Evolutionary conservation across 2,888 invertebrate species (phyloP).

Genomic region (Luperina nickerlii): DNA sequence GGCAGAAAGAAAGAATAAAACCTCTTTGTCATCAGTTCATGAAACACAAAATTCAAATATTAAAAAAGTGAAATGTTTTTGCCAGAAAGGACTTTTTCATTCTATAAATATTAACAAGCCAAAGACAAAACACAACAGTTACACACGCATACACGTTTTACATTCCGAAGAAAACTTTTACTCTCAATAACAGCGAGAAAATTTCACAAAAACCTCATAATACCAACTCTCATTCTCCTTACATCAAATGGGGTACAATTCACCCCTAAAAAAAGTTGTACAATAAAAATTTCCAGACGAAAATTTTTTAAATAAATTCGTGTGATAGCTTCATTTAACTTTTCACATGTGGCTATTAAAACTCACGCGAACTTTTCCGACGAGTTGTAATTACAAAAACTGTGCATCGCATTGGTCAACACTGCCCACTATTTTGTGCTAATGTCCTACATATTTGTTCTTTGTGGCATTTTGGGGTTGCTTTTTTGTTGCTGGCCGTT

Average conservation of each 20-base stretch:
- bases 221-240: slow-evolving; percentile 10
- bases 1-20: background rate
- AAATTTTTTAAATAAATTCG: slow-evolving; percentile 58
- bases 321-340: slow-evolving; percentile 67
- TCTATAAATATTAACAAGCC: background rate
- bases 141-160: background rate
- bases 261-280: slow-evolving; percentile 48
- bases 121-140: background rate
- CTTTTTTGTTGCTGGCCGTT: slow-evolving; percentile 9
- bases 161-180: background rate
- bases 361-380: slow-evolving; percentile 65
- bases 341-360: slow-evolving; percentile 66
- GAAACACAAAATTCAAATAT: background rate
- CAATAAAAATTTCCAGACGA: slow-evolving; percentile 54
- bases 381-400: slow-evolving; percentile 66
- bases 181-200: background rate
- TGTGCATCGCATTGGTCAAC: slow-evolving; percentile 56
- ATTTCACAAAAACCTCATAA: slow-evolving; percentile 4
- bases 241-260: slow-evolving; percentile 33
- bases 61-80: background rate
- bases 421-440: slow-evolving; percentile 40
- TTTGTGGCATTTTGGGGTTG: background rate
- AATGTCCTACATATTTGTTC: slow-evolving; percentile 35
- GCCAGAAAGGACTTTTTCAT: background rate
- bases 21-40: background rate